Evolutionary conservation across 2,797 vertebrate genomes (phyloP).

Genomic region (Mus minutoides): DNA sequence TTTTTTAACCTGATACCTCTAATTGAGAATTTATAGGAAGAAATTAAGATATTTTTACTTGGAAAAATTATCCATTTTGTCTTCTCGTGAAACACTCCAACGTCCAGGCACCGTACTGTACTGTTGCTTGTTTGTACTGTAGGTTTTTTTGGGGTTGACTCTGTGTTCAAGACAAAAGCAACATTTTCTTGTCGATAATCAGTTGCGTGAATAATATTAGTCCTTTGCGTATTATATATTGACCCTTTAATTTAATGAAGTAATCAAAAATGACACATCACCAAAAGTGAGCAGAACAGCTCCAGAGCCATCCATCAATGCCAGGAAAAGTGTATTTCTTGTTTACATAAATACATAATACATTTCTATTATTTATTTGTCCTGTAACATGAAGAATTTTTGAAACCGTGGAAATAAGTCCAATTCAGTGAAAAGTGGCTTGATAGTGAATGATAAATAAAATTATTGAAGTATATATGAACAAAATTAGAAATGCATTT

Average conservation of each 20-base stretch:
- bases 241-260: slow-evolving; percentile 58
- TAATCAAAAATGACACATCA: slow-evolving; percentile 23
- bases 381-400: neutral
- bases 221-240: slow-evolving; percentile 30
- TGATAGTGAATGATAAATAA: neutral
- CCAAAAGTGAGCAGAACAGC: neutral
- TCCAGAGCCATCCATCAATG: neutral
- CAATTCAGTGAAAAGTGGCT: neutral
- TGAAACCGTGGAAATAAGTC: neutral
- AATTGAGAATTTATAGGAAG: slow-evolving; percentile 3
- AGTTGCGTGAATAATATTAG: slow-evolving; percentile 47
- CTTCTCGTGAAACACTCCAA: neutral
- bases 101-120: neutral
- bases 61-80: neutral
- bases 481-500: neutral
- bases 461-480: neutral
- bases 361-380: neutral
- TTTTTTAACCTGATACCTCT: neutral
- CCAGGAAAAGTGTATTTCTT: neutral
- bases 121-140: neutral
- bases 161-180: neutral
- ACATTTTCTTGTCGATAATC: slow-evolving; percentile 18
- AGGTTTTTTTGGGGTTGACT: slow-evolving; percentile 29
- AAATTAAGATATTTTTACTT: slow-evolving; percentile 49
- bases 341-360: neutral